These are phyloP conservation scores for Uloborus plumipes DNA, from an alignment of 2,888 invertebrate species.

Conservation along the genomic window DNA sequence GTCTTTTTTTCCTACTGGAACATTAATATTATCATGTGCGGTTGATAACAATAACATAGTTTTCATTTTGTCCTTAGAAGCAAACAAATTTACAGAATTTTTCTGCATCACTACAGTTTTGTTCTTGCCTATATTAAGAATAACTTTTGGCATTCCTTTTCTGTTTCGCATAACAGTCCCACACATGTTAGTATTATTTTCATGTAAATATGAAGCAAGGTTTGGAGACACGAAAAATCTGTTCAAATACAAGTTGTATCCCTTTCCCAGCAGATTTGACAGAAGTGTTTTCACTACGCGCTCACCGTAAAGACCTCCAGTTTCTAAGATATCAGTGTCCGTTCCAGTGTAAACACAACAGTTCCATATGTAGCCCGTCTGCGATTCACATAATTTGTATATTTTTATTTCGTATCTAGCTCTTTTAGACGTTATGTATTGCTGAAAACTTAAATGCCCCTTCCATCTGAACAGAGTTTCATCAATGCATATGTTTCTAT, in stretches of 20 bases:
- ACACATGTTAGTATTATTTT: too few relatives aligned
- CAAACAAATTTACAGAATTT: neutral
- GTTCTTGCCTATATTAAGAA: too few relatives aligned
- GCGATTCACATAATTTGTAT: too few relatives aligned
- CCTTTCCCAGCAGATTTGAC: neutral
- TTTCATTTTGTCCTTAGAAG: neutral
- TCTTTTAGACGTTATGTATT: neutral
- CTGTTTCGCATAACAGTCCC: too few relatives aligned
- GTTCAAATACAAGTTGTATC: neutral
- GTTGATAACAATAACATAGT: neutral
- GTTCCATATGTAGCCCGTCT: too few relatives aligned
- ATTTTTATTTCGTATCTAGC: neutral
- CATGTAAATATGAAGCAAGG: neutral
- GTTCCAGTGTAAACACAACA: too few relatives aligned
- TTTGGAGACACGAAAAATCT: neutral
- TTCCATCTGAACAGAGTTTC: neutral
- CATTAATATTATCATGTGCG: neutral
- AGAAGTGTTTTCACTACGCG: neutral
- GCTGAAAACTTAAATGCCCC: neutral
- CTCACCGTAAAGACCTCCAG: neutral
- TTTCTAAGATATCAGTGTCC: too few relatives aligned
- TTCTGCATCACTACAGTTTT: neutral
- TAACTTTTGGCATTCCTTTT: too few relatives aligned
- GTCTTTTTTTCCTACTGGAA: neutral
- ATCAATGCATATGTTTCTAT: neutral